Evolutionary conservation across 2,113 vertebrate genomes (phyloP).

Genomic region (Acinonyx jubatus): DNA sequence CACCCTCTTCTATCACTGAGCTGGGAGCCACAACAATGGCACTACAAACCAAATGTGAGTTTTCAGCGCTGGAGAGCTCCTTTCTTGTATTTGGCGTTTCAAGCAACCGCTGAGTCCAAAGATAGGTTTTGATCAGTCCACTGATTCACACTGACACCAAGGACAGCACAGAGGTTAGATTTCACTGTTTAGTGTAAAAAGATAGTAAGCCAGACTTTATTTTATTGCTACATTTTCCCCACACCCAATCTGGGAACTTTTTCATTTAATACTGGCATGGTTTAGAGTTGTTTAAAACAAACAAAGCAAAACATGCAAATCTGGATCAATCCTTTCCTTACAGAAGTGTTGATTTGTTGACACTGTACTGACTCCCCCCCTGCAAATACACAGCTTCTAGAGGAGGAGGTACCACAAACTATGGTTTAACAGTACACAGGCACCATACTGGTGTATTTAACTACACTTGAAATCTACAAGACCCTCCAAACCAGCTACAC

Average conservation of each 20-base stretch:
- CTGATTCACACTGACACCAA: neutral
- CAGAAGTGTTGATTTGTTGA: constrained; percentile 46
- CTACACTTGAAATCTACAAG: neutral
- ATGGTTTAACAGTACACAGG: constrained; percentile 25
- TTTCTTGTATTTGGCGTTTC: constrained; percentile 19
- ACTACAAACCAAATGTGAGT: neutral
- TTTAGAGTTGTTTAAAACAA: constrained; percentile 35
- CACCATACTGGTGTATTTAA: neutral
- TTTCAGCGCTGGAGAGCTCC: neutral
- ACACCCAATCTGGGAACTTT: constrained; percentile 4
- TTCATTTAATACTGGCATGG: constrained; percentile 34
- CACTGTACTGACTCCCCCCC: constrained; percentile 25
- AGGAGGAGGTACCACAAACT: neutral
- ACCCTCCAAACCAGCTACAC: neutral
- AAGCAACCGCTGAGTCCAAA: constrained; percentile 10
- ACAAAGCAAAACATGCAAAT: constrained; percentile 46
- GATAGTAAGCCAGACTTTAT: constrained; percentile 42
- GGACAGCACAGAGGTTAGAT: neutral
- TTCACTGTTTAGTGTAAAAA: constrained; percentile 34
- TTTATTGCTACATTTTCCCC: constrained; percentile 58
- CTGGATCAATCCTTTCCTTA: constrained; percentile 5
- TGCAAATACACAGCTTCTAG: constrained; percentile 24
- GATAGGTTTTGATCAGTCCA: constrained; percentile 26
- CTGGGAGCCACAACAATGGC: neutral
- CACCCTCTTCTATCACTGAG: neutral